Percentiles rank a stretch among this genome's conserved stretches.
Evolutionary conservation across 1,140 invertebrate species (phyloP).

Genomic region (Brachionus sp.): DNA sequence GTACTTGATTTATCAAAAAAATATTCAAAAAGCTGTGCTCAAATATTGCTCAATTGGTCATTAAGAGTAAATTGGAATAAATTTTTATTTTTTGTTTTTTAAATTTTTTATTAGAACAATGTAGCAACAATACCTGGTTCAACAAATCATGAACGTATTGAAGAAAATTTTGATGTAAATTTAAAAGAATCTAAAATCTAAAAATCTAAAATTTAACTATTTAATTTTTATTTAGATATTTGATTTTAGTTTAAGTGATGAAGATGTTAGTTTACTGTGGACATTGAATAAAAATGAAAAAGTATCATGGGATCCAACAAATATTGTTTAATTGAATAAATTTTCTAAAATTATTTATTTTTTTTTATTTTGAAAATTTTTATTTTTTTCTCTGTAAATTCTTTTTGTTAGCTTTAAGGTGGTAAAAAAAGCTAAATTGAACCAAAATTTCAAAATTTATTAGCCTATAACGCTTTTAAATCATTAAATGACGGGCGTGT

Average conservation of each 20-base stretch:
- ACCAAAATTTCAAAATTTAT: neutral
- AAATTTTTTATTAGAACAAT: constrained; percentile 50
- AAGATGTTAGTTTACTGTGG: constrained; percentile 1
- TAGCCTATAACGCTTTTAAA: neutral
- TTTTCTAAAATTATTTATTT: neutral
- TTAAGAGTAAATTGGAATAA: constrained; percentile 48
- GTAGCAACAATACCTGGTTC: constrained; percentile 59
- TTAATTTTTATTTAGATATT: neutral
- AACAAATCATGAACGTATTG: constrained; percentile 52
- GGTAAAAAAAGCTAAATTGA: neutral
- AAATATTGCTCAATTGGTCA: constrained; percentile 57
- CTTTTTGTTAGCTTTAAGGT: too few species aligned
- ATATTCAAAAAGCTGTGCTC: constrained; percentile 52
- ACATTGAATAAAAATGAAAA: constrained; percentile 35
- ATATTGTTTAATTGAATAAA: constrained; percentile 10
- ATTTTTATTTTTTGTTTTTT: constrained; percentile 2
- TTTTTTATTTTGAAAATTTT: neutral
- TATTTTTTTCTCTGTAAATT: neutral
- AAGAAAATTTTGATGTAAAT: constrained; percentile 53
- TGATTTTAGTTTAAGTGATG: constrained; percentile 7
- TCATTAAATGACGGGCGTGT: neutral
- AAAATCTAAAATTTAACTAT: neutral
- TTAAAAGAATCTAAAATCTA: constrained; percentile 15
- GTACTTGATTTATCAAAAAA: constrained; percentile 51
- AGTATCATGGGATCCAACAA: constrained; percentile 40